Conservation (phyloP, 2,113 vertebrate genomes). For the Oenanthe melanoleuca region DNA sequence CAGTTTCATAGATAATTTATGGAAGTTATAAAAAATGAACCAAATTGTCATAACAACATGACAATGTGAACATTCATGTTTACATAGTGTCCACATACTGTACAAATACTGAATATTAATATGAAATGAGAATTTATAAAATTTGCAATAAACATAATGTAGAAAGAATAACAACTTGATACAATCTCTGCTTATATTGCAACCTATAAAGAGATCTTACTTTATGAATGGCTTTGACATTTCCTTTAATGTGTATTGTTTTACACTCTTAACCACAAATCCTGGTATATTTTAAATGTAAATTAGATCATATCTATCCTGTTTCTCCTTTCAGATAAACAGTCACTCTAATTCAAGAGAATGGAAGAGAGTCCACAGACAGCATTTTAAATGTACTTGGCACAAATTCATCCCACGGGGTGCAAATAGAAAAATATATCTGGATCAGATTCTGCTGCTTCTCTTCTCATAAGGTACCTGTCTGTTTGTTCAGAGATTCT, state of each 20-base stretch:
- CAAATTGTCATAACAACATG: conserved; percentile 83
- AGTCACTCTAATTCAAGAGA: neutral
- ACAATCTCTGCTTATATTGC: conserved; percentile 37
- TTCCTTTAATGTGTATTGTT: conserved; percentile 56
- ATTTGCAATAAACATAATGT: conserved; percentile 51
- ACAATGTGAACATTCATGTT: conserved; percentile 81
- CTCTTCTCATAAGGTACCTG: neutral
- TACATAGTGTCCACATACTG: conserved; percentile 74
- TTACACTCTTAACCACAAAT: conserved; percentile 57
- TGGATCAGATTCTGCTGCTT: neutral
- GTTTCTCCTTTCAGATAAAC: conserved; percentile 28
- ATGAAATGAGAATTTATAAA: conserved; percentile 75
- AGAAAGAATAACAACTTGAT: conserved; percentile 54
- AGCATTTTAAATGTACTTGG: neutral
- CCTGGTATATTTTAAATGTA: conserved; percentile 47
- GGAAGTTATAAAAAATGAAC: conserved; percentile 78
- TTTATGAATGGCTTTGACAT: conserved; percentile 58
- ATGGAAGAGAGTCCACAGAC: neutral
- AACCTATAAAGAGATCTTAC: conserved; percentile 47
- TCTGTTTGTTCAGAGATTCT: neutral
- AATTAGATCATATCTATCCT: conserved; percentile 20
- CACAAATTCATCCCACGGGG: neutral
- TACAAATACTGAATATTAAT: conserved; percentile 80
- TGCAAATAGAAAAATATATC: neutral
- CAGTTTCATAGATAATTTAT: conserved; percentile 81